phyloP scores from a whole-genome alignment of 2,113 vertebrate species.

The Proteles cristata region DNA sequence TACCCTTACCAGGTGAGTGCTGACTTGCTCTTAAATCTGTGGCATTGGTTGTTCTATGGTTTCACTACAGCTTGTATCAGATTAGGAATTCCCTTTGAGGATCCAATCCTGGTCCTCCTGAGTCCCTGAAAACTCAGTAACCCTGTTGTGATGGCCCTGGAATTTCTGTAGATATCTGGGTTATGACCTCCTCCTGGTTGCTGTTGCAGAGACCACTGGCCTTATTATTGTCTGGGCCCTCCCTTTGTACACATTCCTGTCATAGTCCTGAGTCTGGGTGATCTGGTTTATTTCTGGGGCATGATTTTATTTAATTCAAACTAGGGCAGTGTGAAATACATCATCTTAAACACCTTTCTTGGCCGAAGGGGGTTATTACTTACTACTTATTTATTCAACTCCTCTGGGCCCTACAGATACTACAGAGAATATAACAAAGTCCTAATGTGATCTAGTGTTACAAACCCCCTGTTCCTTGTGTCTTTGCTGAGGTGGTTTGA shows the following conservation, averaged over 20 bases:
- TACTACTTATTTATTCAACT: not conserved
- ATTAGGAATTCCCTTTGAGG: not conserved
- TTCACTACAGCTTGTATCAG: not conserved
- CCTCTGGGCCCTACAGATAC: not conserved
- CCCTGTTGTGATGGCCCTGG: too few species aligned
- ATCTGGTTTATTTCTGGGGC: not conserved
- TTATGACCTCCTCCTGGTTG: not conserved
- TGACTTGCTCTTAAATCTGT: not conserved
- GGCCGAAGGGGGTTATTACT: not conserved
- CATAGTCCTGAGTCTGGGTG: not conserved
- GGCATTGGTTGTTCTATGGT: not conserved
- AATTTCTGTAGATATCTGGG: not conserved
- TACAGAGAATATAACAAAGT: not conserved
- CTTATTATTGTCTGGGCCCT: not conserved
- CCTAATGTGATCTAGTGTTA: not conserved
- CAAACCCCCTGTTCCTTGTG: not conserved
- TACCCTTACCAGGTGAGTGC: not conserved
- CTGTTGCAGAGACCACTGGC: not conserved
- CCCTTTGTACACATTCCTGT: too few species aligned
- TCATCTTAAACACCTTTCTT: not conserved
- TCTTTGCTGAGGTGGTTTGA: not conserved
- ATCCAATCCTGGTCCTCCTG: not conserved
- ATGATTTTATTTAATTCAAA: not conserved
- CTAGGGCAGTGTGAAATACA: not conserved
- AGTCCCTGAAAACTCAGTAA: not conserved